These are phyloP conservation scores for Cephalopholis sonnerati DNA, from an alignment of 2,113 vertebrate genomes.

Conservation along the genomic window DNA sequence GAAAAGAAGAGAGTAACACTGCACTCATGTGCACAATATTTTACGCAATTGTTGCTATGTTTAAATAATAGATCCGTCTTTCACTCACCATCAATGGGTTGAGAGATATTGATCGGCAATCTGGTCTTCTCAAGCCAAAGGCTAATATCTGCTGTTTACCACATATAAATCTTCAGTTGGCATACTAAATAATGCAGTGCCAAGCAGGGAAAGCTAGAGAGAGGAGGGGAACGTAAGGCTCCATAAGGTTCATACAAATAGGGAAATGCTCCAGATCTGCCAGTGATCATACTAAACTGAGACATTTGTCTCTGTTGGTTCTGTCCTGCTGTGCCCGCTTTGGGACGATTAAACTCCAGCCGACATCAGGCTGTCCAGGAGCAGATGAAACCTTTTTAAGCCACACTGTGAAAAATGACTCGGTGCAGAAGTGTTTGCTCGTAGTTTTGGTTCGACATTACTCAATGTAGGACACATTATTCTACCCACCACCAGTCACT, in stretches of 20 bases:
- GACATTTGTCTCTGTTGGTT: constrained; percentile 81
- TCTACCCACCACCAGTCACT: constrained; percentile 38
- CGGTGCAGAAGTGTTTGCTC: constrained; percentile 63
- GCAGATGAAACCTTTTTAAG: constrained; percentile 74
- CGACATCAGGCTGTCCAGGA: constrained; percentile 75
- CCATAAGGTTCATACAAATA: constrained; percentile 31
- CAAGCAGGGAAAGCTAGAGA: constrained; percentile 25
- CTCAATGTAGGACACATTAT: constrained; percentile 63
- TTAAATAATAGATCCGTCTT: constrained; percentile 53
- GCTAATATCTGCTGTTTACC: constrained; percentile 65
- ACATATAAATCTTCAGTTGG: constrained; percentile 53
- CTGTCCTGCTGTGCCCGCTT: constrained; percentile 68
- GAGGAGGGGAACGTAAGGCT: constrained; percentile 28
- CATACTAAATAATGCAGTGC: constrained; percentile 62
- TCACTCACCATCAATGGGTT: constrained; percentile 40
- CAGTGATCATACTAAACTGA: constrained; percentile 79
- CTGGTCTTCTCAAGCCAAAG: constrained; percentile 59
- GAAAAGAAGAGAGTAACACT: background rate
- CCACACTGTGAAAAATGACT: constrained; percentile 71
- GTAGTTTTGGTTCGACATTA: constrained; percentile 69
- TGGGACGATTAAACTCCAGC: constrained; percentile 75
- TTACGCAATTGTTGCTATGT: constrained; percentile 40
- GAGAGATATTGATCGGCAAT: constrained; percentile 61
- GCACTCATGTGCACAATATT: constrained; percentile 1
- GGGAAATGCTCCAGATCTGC: constrained; percentile 72